A percentile compares a stretch with the other conserved stretches of the same genome.
phyloP scores from a whole-genome alignment of 1,140 invertebrate species.

The Centruroides sculpturatus region DNA sequence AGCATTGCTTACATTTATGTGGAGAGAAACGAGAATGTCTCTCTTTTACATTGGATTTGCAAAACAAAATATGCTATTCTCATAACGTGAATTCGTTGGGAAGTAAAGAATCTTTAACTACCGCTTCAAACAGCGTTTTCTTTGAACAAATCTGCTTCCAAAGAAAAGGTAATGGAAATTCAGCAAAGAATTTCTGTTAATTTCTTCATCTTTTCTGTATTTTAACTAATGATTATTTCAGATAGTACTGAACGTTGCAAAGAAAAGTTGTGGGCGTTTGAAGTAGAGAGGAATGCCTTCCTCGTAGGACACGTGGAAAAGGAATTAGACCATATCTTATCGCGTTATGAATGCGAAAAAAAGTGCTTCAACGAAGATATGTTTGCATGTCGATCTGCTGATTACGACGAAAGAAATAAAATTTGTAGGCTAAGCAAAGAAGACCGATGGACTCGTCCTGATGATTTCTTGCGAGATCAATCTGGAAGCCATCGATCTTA shows the following conservation, averaged over 20 bases:
- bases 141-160: conserved; percentile 33
- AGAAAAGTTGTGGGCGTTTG: conserved; percentile 33
- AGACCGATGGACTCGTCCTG: conserved; percentile 33
- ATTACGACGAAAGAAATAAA: conserved; percentile 28
- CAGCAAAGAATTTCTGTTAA: too few relatives aligned
- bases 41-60: conserved; percentile 32
- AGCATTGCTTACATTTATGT: conserved; percentile 32
- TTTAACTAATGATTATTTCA: background rate
- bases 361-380: conserved; percentile 30
- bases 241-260: conserved; percentile 27
- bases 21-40: conserved; percentile 28
- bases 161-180: conserved; percentile 18
- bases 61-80: conserved; percentile 27
- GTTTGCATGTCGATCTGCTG: conserved; percentile 34
- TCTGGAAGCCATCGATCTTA: conserved; percentile 31
- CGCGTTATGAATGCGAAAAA: conserved; percentile 32
- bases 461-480: conserved; percentile 27
- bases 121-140: conserved; percentile 26
- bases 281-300: conserved; percentile 31
- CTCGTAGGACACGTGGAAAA: conserved; percentile 34
- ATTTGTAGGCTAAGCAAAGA: conserved; percentile 33
- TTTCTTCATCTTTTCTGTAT: too few relatives aligned
- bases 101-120: conserved; percentile 23
- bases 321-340: conserved; percentile 28
- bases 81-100: conserved; percentile 23